Evolutionary conservation across 92 coral and sea anemone genomes (phyloP).

Genomic region (Parazoanthus atlanticus): DNA sequence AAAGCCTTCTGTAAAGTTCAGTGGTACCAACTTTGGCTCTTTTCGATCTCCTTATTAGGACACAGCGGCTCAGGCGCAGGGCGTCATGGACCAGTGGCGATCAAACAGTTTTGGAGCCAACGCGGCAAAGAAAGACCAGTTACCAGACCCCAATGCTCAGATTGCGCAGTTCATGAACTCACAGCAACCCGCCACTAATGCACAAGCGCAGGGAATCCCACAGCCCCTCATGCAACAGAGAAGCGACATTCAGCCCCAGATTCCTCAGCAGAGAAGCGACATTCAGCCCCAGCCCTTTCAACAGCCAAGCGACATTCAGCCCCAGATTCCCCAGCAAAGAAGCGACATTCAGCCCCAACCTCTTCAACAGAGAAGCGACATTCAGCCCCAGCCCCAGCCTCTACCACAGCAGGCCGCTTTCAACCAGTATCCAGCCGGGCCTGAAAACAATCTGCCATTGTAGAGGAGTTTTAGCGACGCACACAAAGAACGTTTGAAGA

Average conservation of each 20-base stretch:
- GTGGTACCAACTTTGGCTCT: neutral
- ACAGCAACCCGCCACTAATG: conserved; percentile 69
- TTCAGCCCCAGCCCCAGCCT: conserved; percentile 10
- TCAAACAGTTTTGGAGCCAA: conserved; percentile 61
- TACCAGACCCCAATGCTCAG: conserved; percentile 62
- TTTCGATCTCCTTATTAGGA: conserved; percentile 18
- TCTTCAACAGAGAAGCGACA: neutral
- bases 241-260: conserved; percentile 31
- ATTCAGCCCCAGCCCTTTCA: conserved; percentile 34
- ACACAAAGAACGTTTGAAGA: too few relatives aligned
- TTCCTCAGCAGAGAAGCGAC: conserved; percentile 48
- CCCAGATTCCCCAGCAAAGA: conserved; percentile 34
- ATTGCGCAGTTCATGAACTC: conserved; percentile 84
- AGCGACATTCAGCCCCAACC: conserved; percentile 56
- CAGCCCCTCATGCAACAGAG: conserved; percentile 30
- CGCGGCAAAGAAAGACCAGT: conserved; percentile 66
- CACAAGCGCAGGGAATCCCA: conserved; percentile 41
- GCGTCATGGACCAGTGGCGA: conserved; percentile 68
- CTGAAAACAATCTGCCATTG: conserved; percentile 34
- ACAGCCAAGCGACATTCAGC: neutral
- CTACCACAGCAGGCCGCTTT: conserved; percentile 51
- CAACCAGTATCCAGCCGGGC: conserved; percentile 37
- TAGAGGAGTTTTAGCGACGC: too few relatives aligned
- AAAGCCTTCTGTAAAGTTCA: too few relatives aligned
- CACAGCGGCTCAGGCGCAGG: conserved; percentile 54